phyloP scores from a whole-genome alignment of 1,140 invertebrate species.

The Mercenaria mercenaria region DNA sequence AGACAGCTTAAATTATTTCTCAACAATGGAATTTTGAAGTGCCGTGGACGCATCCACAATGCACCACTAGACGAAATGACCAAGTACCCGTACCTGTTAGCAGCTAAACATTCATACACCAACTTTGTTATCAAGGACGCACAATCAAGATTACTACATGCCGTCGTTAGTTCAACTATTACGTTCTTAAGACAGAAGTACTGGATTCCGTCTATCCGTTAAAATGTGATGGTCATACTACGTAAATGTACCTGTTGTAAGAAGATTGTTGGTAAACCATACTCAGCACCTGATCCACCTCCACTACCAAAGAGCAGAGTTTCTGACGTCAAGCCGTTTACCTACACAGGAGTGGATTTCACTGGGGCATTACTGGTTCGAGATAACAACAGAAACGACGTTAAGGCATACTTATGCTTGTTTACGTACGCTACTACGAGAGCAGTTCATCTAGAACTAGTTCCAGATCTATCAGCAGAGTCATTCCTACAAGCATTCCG shows the following conservation, averaged over 20 bases:
- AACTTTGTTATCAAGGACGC: neutral
- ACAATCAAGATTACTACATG: neutral
- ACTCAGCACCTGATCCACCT: neutral
- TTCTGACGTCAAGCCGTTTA: neutral
- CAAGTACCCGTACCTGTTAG: neutral
- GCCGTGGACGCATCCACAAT: too few species aligned
- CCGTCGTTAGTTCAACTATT: neutral
- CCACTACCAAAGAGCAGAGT: neutral
- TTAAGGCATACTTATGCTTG: neutral
- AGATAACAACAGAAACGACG: neutral
- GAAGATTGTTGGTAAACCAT: neutral
- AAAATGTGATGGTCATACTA: neutral
- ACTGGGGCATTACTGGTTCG: neutral
- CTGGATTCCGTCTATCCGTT: conserved; percentile 6
- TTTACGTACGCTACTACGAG: conserved; percentile 6
- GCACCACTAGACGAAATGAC: too few species aligned
- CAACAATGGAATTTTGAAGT: too few species aligned
- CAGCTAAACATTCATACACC: neutral
- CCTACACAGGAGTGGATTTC: neutral
- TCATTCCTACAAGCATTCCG: conserved; percentile 49
- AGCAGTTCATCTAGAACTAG: conserved; percentile 22
- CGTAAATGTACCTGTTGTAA: neutral
- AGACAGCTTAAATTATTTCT: too few species aligned
- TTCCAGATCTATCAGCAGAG: conserved; percentile 23
- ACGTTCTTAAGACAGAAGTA: conserved; percentile 2